Conservation (phyloP, 2,888 invertebrate species). For the Anticlea derivata region DNA sequence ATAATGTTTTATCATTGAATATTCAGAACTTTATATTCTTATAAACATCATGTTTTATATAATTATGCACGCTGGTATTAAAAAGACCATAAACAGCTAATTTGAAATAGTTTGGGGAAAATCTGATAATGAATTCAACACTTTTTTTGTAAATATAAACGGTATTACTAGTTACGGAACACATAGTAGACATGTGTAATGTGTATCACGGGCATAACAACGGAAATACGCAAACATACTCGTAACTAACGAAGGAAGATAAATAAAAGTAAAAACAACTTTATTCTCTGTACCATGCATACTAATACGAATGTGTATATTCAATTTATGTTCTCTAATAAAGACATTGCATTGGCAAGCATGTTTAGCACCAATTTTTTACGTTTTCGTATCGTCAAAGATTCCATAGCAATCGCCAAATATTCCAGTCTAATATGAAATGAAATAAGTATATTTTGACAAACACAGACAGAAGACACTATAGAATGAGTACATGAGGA, state of each 20-base stretch:
- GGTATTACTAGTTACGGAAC: no score
- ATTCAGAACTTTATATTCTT: conserved; percentile 21
- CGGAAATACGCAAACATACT: not conserved
- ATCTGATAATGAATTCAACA: no score
- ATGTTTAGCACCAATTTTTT: conserved; percentile 23
- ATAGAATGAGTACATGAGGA: no score
- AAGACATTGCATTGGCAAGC: conserved; percentile 65
- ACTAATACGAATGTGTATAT: conserved; percentile 59
- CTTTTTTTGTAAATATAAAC: no score
- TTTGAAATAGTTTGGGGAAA: no score
- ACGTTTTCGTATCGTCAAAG: not conserved
- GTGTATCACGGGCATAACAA: not conserved
- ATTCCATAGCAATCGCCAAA: not conserved
- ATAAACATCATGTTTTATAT: no score
- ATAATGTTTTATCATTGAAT: conserved; percentile 26
- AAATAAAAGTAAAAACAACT: conserved; percentile 21
- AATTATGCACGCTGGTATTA: no score
- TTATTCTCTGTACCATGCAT: conserved; percentile 41
- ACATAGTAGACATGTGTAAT: no score
- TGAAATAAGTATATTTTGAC: no score
- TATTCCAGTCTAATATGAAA: no score
- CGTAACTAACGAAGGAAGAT: not conserved
- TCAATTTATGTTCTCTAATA: conserved; percentile 72
- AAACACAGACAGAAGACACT: no score
- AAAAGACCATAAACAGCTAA: no score